Percentiles rank a stretch among this genome's conserved stretches.
Evolutionary conservation across 2,797 vertebrate species (phyloP).

Genomic region (Corythornis leucogaster): DNA sequence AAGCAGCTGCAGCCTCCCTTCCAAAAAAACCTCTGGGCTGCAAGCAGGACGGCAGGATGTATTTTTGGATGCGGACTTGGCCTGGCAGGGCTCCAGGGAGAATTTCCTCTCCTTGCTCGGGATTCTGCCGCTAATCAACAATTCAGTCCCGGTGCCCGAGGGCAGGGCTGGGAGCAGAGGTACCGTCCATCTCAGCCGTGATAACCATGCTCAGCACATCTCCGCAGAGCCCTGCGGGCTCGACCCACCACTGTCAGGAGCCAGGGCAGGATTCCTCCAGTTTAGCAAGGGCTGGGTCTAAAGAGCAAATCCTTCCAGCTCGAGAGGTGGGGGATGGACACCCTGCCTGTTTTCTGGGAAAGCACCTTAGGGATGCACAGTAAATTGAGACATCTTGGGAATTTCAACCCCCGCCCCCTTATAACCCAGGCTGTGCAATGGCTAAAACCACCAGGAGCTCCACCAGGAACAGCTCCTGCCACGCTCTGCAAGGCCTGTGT

Average conservation of each 20-base stretch:
- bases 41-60: conserved; percentile 31
- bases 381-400: background rate
- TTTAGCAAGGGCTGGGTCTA: background rate
- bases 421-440: background rate
- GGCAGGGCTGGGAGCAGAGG: conserved; percentile 47
- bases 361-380: background rate
- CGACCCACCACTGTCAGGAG: background rate
- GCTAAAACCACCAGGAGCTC: background rate
- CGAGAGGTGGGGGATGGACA: background rate
- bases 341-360: background rate
- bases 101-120: conserved; percentile 58
- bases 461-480: background rate
- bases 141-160: background rate
- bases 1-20: conserved; percentile 28
- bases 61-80: conserved; percentile 53
- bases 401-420: background rate
- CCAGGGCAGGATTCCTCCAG: background rate
- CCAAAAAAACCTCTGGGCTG: conserved; percentile 42
- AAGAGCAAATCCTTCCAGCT: background rate
- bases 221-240: background rate
- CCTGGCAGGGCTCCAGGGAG: conserved; percentile 64
- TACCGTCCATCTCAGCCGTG: background rate
- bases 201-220: conserved; percentile 37
- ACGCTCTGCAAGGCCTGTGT: rapidly evolving
- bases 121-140: conserved; percentile 20